Evolutionary conservation across 2,113 vertebrate species (phyloP).

Genomic region (Myxocyprinus asiaticus): DNA sequence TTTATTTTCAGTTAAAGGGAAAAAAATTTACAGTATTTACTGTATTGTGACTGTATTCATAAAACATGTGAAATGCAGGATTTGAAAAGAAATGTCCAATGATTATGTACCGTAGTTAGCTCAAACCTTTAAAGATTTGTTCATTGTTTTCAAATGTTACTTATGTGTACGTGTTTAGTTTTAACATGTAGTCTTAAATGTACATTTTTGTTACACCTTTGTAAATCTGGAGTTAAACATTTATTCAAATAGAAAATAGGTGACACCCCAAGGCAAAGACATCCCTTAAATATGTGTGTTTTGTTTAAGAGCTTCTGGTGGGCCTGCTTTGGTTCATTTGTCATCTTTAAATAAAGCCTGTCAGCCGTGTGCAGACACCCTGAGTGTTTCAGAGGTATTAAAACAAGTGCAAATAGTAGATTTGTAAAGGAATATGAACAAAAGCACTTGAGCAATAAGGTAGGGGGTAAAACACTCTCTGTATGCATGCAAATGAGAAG

Average conservation of each 20-base stretch:
- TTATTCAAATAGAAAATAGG: slow-evolving; percentile 6
- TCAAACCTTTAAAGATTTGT: too few relatives aligned
- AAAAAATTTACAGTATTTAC: too few relatives aligned
- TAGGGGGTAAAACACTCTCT: background rate
- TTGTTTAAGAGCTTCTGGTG: background rate
- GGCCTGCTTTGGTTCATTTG: slow-evolving; percentile 2
- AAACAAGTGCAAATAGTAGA: slow-evolving; percentile 36
- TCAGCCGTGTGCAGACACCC: slow-evolving; percentile 17
- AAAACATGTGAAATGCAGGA: too few relatives aligned
- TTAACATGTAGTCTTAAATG: too few relatives aligned
- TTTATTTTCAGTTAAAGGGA: too few relatives aligned
- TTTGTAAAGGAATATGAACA: slow-evolving; percentile 18
- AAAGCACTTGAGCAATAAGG: slow-evolving; percentile 22
- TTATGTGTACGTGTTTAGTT: too few relatives aligned
- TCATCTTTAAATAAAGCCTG: slow-evolving; percentile 24
- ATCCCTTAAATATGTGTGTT: background rate
- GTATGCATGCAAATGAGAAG: slow-evolving; percentile 14
- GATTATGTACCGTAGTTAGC: too few relatives aligned
- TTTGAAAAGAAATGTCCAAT: too few relatives aligned
- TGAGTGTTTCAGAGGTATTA: slow-evolving; percentile 17
- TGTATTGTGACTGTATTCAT: too few relatives aligned
- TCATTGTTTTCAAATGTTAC: too few relatives aligned
- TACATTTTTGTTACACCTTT: background rate
- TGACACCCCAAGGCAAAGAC: background rate
- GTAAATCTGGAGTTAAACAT: background rate